Evolutionary conservation across 2,888 invertebrate species (phyloP), one percentile per base, ranked within the genome.

Genomic region (Chloroclystis v-ata): DNA sequence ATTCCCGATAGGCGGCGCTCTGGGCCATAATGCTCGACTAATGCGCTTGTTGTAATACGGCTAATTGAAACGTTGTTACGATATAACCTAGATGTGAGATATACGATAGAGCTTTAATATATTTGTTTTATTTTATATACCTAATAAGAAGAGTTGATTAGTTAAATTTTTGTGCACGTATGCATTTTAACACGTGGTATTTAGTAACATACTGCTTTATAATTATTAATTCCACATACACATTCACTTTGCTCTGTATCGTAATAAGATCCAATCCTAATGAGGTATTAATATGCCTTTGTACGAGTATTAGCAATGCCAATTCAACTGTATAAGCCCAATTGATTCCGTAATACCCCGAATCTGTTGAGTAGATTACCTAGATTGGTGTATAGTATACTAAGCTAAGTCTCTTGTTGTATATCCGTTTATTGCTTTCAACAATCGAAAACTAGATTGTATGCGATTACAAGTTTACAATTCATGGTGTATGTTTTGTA

Each of bases 61-160:
- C 73, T 78, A 80, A 83, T 82, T 78, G 77, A 77, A 80, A 74
- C 74, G 57, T 68, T 69, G 68, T 71, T 75, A 72, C 58, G 57
- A 59, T 49, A 53, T 54, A 51, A 49, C 48, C 40, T 47, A 52
- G 5, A 10, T 20, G n/a, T n/a, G n/a, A 11, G 2, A 20, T 20
- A 20, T 35, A 35, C 2, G n/a, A n/a, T n/a, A n/a, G n/a, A n/a
- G n/a, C n/a, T n/a, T n/a, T 6, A 26, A 8, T 26, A 26, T 9
- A 26, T 6, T 6, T 26, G 26, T 6, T 6, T 8, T 6, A 26
- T n/a, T n/a, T n/a, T n/a, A n/a, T n/a, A n/a, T n/a, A n/a, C n/a
- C n/a, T n/a, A n/a, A n/a, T n/a, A n/a, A n/a, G n/a, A n/a, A n/a
- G n/a, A n/a, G n/a, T n/a, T n/a, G n/a, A n/a, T n/a, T n/a, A n/a